Conservation (phyloP, 2,888 invertebrate genomes). For the Physocephala rufipes region DNA sequence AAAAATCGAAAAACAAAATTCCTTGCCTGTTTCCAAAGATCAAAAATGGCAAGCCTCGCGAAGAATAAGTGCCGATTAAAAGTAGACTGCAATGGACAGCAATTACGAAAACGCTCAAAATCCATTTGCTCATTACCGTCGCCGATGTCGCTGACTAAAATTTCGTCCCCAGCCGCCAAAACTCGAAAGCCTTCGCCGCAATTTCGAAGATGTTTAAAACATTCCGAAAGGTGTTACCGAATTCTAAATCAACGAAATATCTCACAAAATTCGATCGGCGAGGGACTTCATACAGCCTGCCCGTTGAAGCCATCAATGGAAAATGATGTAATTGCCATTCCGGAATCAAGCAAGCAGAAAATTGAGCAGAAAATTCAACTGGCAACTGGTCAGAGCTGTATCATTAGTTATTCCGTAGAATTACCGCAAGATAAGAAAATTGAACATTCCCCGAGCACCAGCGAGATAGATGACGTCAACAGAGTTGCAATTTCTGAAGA, state of each 20-base stretch:
- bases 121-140: too few species aligned
- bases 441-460: neutral
- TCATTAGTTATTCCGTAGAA: conserved; percentile 21
- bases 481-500: neutral
- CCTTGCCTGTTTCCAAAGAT: too few species aligned
- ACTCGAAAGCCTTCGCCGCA: neutral
- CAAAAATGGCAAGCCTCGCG: too few species aligned
- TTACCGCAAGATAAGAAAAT: neutral
- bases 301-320: too few species aligned
- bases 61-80: neutral
- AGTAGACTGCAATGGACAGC: neutral
- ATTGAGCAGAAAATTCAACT: conserved; percentile 8
- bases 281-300: conserved; percentile 20
- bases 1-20: neutral
- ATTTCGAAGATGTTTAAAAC: conserved; percentile 6
- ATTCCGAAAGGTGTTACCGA: conserved; percentile 39
- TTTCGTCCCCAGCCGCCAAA: neutral
- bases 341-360: neutral
- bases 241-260: conserved; percentile 25
- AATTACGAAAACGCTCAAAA: neutral
- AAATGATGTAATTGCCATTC: neutral
- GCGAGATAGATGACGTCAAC: neutral
- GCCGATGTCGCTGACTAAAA: too few species aligned
- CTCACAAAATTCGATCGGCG: conserved; percentile 18
- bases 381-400: conserved; percentile 6